Conservation (phyloP, 2,888 invertebrate genomes). For the Brenthis ino region DNA sequence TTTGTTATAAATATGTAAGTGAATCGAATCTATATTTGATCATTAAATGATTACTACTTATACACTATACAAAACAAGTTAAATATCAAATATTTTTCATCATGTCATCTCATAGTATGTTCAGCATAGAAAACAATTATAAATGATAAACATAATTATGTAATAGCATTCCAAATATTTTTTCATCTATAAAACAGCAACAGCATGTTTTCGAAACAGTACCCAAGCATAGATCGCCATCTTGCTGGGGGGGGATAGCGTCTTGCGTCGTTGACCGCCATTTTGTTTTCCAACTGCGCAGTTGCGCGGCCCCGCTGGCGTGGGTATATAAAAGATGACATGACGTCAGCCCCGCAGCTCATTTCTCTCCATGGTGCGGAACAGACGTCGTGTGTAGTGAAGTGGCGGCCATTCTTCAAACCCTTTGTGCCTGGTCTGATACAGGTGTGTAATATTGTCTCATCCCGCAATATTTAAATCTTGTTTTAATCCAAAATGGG, state of each 20-base stretch:
- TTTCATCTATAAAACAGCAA: neutral
- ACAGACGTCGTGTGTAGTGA: slow-evolving; percentile 65
- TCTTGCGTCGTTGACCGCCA: slow-evolving; percentile 54
- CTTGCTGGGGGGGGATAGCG: slow-evolving; percentile 36
- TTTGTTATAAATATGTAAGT: too few relatives aligned
- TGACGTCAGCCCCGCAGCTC: slow-evolving; percentile 67
- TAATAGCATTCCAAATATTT: too few relatives aligned
- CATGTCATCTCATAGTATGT: too few relatives aligned
- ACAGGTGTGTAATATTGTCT: slow-evolving; percentile 76
- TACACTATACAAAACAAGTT: too few relatives aligned
- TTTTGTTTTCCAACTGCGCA: slow-evolving; percentile 68
- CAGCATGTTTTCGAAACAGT: slow-evolving; percentile 17
- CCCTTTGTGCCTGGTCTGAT: slow-evolving; percentile 70
- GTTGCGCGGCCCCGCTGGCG: slow-evolving; percentile 51
- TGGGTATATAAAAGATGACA: slow-evolving; percentile 57
- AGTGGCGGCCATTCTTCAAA: slow-evolving; percentile 59
- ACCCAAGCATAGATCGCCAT: slow-evolving; percentile 43
- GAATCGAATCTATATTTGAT: too few relatives aligned
- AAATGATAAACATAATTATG: too few relatives aligned
- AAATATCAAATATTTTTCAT: too few relatives aligned
- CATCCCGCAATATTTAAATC: slow-evolving; percentile 61
- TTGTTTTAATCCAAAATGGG: slow-evolving; percentile 60
- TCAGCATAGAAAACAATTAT: too few relatives aligned
- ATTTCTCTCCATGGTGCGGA: slow-evolving; percentile 54
- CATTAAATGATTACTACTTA: too few relatives aligned